These are phyloP conservation scores for Cylindroiulus punctatus DNA, from an alignment of 2,888 invertebrate genomes.

Conservation along the genomic window DNA sequence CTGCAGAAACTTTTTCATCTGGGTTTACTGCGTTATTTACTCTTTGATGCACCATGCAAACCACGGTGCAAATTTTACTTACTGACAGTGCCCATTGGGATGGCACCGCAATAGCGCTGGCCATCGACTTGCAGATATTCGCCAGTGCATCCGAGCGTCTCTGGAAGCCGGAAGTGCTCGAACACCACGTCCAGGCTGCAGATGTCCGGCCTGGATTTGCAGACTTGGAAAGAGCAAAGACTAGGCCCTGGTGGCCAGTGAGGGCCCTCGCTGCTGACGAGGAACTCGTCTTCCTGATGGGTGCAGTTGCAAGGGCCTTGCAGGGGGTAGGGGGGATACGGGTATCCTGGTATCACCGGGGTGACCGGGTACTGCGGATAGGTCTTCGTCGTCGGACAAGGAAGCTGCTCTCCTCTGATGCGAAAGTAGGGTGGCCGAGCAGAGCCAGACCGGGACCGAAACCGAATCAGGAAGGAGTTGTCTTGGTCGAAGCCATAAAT, in stretches of 20 bases:
- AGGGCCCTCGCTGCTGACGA: not conserved
- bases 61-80: not conserved
- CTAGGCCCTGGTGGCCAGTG: not conserved
- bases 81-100: constrained; percentile 50
- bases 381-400: not conserved
- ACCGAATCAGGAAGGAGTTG: not conserved
- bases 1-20: too few relatives aligned
- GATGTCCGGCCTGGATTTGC: not conserved
- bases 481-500: not conserved
- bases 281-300: constrained; percentile 5
- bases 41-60: too few relatives aligned
- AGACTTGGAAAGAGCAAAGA: not conserved
- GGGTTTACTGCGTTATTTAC: too few relatives aligned
- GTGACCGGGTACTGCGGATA: too few relatives aligned
- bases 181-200: constrained; percentile 51
- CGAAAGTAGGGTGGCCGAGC: not conserved
- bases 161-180: not conserved
- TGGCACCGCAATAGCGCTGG: constrained; percentile 8
- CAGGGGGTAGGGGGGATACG: not conserved
- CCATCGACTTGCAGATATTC: constrained; percentile 48
- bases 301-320: constrained; percentile 30
- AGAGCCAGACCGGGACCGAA: not conserved
- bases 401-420: constrained; percentile 8
- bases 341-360: not conserved
- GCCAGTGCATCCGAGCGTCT: not conserved